A percentile compares a stretch with the other conserved stretches of the same genome.
Conservation (phyloP, 30 jellyfish, hydroid and myxozoan species). For the Aurelia coerulea region DNA sequence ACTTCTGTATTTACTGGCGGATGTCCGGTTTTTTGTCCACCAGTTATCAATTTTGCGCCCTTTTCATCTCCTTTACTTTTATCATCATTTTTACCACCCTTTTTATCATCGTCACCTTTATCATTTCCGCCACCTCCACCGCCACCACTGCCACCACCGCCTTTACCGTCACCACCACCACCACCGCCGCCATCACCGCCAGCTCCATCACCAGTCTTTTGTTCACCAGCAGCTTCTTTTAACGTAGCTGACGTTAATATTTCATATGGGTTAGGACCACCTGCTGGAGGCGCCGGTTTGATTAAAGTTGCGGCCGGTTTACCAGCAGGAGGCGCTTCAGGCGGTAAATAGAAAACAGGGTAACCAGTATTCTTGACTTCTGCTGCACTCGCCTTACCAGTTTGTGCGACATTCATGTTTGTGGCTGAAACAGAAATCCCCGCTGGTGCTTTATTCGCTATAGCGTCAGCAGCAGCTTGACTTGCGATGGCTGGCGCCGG, state of each 20-base stretch:
- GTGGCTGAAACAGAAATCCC: conserved; percentile 55
- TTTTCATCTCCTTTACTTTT: background rate
- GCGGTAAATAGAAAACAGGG: conserved; percentile 70
- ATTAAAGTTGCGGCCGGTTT: conserved; percentile 61
- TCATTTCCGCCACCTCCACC: conserved; percentile 44
- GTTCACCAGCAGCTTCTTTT: conserved; percentile 59
- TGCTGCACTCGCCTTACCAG: conserved; percentile 20
- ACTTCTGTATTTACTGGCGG: conserved; percentile 61
- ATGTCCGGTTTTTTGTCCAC: conserved; percentile 41
- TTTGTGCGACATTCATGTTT: conserved; percentile 53
- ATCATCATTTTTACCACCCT: conserved; percentile 20
- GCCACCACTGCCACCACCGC: conserved; percentile 41
- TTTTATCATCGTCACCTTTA: conserved; percentile 1
- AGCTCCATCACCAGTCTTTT: conserved; percentile 33
- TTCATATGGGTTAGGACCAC: conserved; percentile 88
- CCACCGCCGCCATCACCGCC: conserved; percentile 49
- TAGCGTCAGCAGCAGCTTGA: conserved; percentile 50
- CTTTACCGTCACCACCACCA: conserved; percentile 29
- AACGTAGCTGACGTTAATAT: conserved; percentile 68
- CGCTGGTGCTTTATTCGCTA: conserved; percentile 51
- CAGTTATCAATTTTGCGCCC: conserved; percentile 8
- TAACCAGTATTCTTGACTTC: conserved; percentile 67
- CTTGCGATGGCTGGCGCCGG: conserved; percentile 46
- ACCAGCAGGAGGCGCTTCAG: conserved; percentile 56
- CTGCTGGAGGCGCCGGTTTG: conserved; percentile 83